phyloP scores from a whole-genome alignment of 1,140 invertebrate species.

The Globodera ellingtonae region DNA sequence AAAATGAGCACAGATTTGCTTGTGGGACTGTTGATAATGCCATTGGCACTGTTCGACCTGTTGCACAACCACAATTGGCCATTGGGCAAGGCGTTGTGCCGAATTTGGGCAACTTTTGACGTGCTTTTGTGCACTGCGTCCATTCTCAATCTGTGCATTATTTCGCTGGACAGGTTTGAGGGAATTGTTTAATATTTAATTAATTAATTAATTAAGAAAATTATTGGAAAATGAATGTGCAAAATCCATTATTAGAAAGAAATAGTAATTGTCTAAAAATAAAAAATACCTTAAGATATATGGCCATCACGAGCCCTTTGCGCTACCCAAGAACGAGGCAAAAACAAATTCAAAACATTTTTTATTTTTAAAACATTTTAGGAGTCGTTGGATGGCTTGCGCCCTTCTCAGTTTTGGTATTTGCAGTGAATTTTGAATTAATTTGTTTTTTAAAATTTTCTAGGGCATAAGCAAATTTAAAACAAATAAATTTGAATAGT shows the following conservation, averaged over 20 bases:
- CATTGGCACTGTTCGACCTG: slow-evolving; percentile 66
- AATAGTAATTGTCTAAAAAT: neutral
- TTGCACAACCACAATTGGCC: slow-evolving; percentile 66
- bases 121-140: slow-evolving; percentile 70
- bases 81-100: slow-evolving; percentile 67
- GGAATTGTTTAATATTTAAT: slow-evolving; percentile 1
- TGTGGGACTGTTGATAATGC: slow-evolving; percentile 70
- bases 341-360: neutral
- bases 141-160: slow-evolving; percentile 70
- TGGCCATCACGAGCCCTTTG: slow-evolving; percentile 69
- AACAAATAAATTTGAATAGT: too few species aligned
- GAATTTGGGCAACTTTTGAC: slow-evolving; percentile 69
- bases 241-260: too few species aligned
- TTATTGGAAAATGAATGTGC: neutral
- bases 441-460: slow-evolving; percentile 26
- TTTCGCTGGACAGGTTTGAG: slow-evolving; percentile 67
- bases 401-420: slow-evolving; percentile 48
- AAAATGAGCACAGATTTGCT: slow-evolving; percentile 65
- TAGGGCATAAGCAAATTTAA: neutral
- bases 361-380: slow-evolving; percentile 35
- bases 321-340: slow-evolving; percentile 68
- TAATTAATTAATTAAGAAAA: neutral
- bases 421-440: neutral
- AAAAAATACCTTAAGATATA: slow-evolving; percentile 58
- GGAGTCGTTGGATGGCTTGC: slow-evolving; percentile 60